Conservation (phyloP, 2,888 invertebrate genomes). For the Amiota communis region DNA sequence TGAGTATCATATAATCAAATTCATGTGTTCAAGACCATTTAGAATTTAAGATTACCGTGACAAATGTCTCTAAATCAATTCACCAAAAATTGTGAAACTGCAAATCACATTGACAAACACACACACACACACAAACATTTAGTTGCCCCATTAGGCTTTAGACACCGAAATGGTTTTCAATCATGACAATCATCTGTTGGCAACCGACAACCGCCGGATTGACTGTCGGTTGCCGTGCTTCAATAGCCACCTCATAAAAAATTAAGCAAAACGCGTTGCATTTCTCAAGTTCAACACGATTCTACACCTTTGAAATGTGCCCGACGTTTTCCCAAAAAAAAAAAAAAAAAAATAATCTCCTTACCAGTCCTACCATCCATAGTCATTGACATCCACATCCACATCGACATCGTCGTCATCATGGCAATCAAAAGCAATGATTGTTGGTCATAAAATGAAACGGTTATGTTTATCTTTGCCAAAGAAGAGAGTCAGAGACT, state of each 20-base stretch:
- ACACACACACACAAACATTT: neutral
- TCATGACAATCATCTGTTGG: conserved; percentile 3
- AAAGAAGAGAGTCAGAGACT: conserved; percentile 36
- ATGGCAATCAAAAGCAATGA: conserved; percentile 71
- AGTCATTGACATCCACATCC: neutral
- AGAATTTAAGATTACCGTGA: too few species aligned
- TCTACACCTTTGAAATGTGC: conserved; percentile 54
- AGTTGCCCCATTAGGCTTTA: neutral
- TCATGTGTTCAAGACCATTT: too few species aligned
- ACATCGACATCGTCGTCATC: conserved; percentile 47
- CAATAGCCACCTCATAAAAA: conserved; percentile 47
- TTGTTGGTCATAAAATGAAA: conserved; percentile 70
- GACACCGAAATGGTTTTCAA: neutral
- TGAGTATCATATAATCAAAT: too few species aligned
- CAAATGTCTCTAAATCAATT: too few species aligned
- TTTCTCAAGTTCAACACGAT: conserved; percentile 62
- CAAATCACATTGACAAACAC: too few species aligned
- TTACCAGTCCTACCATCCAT: neutral
- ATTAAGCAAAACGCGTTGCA: conserved; percentile 53
- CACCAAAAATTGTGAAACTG: too few species aligned
- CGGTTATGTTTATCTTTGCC: conserved; percentile 66
- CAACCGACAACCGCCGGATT: too few species aligned
- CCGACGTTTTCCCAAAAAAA: neutral
- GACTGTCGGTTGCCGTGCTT: too few species aligned
- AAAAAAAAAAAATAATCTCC: too few species aligned